A percentile compares a stretch with the other conserved stretches of the same genome.
These are phyloP conservation scores for Pachyuromys duprasi DNA, from an alignment of 2,797 vertebrate genomes.

Conservation along the genomic window DNA sequence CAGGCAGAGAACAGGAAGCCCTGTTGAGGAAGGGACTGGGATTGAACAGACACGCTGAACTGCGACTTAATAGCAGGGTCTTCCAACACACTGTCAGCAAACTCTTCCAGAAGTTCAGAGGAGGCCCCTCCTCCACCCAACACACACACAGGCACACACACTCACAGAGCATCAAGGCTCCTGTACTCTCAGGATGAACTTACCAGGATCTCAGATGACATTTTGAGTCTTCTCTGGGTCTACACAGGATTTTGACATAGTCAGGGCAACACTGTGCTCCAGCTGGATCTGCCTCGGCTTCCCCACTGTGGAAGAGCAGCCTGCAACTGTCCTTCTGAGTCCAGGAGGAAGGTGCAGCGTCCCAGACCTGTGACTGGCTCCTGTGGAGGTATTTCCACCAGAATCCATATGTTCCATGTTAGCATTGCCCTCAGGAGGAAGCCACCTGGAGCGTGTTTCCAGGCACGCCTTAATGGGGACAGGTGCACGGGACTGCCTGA, in stretches of 20 bases:
- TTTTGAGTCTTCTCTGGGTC: background rate
- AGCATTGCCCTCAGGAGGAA: accelerated
- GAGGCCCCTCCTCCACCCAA: too few species aligned
- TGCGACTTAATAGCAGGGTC: too few species aligned
- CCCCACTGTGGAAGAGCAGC: accelerated
- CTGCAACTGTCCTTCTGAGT: background rate
- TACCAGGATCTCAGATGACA: too few species aligned
- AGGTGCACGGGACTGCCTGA: background rate
- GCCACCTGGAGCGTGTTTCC: background rate
- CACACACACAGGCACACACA: background rate
- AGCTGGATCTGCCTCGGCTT: accelerated
- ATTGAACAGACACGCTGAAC: too few species aligned
- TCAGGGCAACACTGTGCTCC: accelerated
- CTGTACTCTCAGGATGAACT: accelerated
- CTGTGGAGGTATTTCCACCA: accelerated
- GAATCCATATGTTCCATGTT: background rate
- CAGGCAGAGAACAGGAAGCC: too few species aligned
- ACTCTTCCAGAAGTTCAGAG: background rate
- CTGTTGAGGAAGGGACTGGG: too few species aligned
- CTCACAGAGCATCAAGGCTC: too few species aligned
- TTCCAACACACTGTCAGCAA: background rate
- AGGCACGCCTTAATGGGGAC: background rate
- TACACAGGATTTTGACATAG: accelerated
- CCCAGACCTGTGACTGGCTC: too few species aligned
- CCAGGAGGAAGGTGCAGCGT: accelerated